Evolutionary conservation across 2,797 vertebrate species (phyloP), one percentile per base, ranked within the genome.

Genomic region (Perdix hodgsoniae): DNA sequence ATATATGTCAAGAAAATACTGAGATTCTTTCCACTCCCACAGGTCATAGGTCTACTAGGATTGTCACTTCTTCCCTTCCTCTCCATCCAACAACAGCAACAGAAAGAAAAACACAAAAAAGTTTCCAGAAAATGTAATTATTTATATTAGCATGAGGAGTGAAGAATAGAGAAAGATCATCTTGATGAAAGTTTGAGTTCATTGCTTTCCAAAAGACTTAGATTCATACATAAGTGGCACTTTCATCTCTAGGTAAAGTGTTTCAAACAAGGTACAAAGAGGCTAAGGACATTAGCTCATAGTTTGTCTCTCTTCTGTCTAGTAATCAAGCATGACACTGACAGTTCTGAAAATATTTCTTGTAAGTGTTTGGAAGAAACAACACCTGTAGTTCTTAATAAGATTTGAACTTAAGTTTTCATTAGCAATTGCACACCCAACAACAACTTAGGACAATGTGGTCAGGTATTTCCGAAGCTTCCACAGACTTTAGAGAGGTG

Each of bases 181-280:
- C 18, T 57, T 71, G 42, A 78, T 54, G 10, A 66, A 78, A 15
- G 6, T 86, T 54, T 15, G 27, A 71, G 33, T 66, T 89, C 44
- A 63, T 52, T 65, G 61, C 59, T 85, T 77, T 86, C 35, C 83
- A 92, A 81, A 91, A 65, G 60, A 60, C 45, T 91, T 73, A 76
- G 26, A 87, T 90, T 84, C 76, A 83, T 24, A 35, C 76, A 29
- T 18, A 93, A 88, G 88, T 86, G 94, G 72, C 39, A 63, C 61
- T 81, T 85, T 87, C 66, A 61, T 91, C 9, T 23, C 72, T 72
- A 96, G 80, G 76, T 65, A 88, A 95, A 70, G 16, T 70, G 82
- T 82, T 95, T 95, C 76, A 96, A 96, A 90, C 69, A 63, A 96
- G 93, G 83, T 88, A 94, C 75, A 94, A 97, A 97, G 85, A 75